phyloP scores from a whole-genome alignment of 2,797 vertebrate genomes.

The Squalus acanthias region DNA sequence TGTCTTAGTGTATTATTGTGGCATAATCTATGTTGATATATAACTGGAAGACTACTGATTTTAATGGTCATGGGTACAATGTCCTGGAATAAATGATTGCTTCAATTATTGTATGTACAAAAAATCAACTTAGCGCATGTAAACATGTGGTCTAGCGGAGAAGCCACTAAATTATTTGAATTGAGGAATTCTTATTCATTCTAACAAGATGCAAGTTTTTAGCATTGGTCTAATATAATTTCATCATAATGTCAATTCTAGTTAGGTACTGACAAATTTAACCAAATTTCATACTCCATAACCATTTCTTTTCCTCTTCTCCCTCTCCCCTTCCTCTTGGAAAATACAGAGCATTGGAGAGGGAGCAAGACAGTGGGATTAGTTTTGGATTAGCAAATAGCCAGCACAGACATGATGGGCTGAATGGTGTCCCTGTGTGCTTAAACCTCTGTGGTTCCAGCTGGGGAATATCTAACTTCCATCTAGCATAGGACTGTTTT shows the following conservation, averaged over 20 bases:
- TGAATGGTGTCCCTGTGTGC: neutral
- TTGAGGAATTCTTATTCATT: neutral
- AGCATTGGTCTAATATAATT: neutral
- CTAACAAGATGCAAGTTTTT: neutral
- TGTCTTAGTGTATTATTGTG: neutral
- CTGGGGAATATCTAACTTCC: neutral
- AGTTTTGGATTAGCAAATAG: neutral
- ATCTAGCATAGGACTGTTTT: neutral
- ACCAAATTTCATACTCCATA: neutral
- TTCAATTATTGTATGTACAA: neutral
- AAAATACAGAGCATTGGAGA: neutral
- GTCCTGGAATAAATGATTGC: neutral
- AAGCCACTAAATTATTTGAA: neutral
- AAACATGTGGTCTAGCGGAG: neutral
- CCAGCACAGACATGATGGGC: neutral
- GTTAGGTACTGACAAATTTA: neutral
- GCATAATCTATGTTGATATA: neutral
- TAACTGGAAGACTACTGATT: neutral
- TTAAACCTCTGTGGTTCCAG: neutral
- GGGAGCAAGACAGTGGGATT: neutral
- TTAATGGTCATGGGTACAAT: neutral
- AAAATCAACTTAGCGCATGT: neutral
- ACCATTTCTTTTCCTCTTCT: neutral
- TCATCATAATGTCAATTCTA: neutral
- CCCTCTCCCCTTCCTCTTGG: too few species aligned